Evolutionary conservation across 2,888 invertebrate genomes (phyloP).

Genomic region (Melanchra persicariae): DNA sequence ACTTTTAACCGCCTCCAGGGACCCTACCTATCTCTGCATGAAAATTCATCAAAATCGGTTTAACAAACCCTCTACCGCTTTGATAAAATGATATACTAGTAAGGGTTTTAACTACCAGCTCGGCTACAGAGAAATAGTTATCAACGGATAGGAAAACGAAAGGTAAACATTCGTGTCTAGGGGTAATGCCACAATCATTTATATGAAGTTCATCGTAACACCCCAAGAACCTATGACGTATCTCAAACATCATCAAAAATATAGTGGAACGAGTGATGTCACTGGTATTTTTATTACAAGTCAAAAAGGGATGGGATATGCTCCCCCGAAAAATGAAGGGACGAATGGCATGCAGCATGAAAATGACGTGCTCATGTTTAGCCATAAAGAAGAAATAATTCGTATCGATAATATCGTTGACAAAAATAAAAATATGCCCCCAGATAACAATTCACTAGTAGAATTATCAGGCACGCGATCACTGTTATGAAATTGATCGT

Average conservation of each 20-base stretch:
- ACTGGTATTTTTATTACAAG: conserved; percentile 3
- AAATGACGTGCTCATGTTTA: conserved; percentile 20
- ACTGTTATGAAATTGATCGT: conserved; percentile 58
- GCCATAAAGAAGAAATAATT: conserved; percentile 32
- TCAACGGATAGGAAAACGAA: not conserved
- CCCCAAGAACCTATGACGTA: not conserved
- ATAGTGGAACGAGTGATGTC: not conserved
- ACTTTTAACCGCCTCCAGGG: too few species aligned
- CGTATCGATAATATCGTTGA: conserved; percentile 36
- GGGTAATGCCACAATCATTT: not conserved
- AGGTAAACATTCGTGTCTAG: not conserved
- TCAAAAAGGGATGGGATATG: not conserved
- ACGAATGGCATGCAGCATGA: conserved; percentile 12
- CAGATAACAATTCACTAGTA: conserved; percentile 56
- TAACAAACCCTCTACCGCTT: too few species aligned
- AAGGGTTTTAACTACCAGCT: too few species aligned
- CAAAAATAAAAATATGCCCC: conserved; percentile 48
- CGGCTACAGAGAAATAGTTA: too few species aligned
- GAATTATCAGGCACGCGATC: conserved; percentile 66
- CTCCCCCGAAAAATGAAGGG: not conserved
- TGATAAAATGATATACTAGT: too few species aligned
- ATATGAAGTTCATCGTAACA: not conserved
- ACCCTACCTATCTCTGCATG: too few species aligned
- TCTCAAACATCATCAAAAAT: not conserved
- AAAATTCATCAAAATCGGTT: too few species aligned